A percentile compares a stretch with the other conserved stretches of the same genome.
These are phyloP conservation scores for Megatriorchis doriae DNA, from an alignment of 2,113 vertebrate species.

Conservation along the genomic window DNA sequence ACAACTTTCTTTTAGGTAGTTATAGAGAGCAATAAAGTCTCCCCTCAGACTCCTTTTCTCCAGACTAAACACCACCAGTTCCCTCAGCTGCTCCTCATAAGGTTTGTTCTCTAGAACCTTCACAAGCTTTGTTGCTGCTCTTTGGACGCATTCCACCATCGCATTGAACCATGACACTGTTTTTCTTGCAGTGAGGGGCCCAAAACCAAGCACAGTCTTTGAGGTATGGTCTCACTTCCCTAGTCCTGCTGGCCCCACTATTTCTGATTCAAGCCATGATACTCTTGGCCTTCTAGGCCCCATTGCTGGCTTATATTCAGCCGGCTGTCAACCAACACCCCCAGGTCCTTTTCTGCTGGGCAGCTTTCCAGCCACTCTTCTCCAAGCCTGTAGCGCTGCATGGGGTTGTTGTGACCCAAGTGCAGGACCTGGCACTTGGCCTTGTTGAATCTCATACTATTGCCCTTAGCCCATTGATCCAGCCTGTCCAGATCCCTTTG, in stretches of 20 bases:
- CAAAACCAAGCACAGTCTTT: not conserved
- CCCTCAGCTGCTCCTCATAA: not conserved
- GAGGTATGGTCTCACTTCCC: not conserved
- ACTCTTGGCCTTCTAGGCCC: not conserved
- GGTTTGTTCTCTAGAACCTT: not conserved
- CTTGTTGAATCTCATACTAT: not conserved
- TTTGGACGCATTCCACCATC: not conserved
- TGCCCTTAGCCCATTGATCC: not conserved
- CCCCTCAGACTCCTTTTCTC: not conserved
- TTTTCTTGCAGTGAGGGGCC: not conserved
- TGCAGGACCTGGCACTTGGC: not conserved
- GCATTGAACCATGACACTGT: no score
- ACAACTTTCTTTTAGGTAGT: not conserved
- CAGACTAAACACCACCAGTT: not conserved
- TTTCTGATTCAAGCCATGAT: not conserved
- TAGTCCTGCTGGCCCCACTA: not conserved
- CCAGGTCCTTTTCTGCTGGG: not conserved
- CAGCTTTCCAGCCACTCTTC: not conserved
- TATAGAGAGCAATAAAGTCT: not conserved
- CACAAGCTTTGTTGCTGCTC: not conserved
- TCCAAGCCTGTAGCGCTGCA: not conserved
- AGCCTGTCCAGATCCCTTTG: no score
- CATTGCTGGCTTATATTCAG: not conserved
- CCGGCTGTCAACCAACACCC: no score
- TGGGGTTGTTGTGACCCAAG: not conserved